These are phyloP conservation scores for Ethmia dodecea DNA, from an alignment of 2,888 invertebrate species.

Conservation along the genomic window DNA sequence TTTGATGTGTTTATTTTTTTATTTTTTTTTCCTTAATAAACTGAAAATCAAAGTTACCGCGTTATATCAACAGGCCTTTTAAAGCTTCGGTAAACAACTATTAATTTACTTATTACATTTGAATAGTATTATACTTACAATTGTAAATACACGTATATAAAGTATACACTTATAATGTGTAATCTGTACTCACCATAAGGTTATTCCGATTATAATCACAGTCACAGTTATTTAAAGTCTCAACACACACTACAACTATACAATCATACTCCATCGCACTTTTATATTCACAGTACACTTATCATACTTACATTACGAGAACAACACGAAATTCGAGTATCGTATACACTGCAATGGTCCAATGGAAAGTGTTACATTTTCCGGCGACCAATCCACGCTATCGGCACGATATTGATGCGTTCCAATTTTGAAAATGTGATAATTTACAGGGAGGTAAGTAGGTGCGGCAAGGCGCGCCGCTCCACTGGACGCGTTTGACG, in stretches of 20 bases:
- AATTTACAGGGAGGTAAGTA: conserved; percentile 12
- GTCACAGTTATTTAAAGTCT: conserved; percentile 32
- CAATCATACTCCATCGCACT: conserved; percentile 44
- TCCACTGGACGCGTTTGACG: conserved; percentile 55
- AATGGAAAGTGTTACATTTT: too few species aligned
- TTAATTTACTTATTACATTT: too few species aligned
- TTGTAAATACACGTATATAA: not conserved
- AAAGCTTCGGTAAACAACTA: too few species aligned
- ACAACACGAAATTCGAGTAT: conserved; percentile 23
- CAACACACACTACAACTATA: conserved; percentile 38
- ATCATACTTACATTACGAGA: conserved; percentile 21
- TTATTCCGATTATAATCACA: conserved; percentile 40
- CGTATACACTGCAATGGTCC: conserved; percentile 32
- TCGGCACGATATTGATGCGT: too few species aligned
- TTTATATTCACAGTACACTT: conserved; percentile 31
- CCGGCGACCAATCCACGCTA: too few species aligned
- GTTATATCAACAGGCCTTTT: too few species aligned
- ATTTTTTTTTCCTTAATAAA: too few species aligned
- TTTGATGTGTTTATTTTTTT: too few species aligned
- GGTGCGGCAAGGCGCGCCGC: conserved; percentile 49
- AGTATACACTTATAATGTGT: not conserved
- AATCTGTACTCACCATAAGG: conserved; percentile 45
- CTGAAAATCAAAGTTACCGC: too few species aligned
- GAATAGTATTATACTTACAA: too few species aligned
- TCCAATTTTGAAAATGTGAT: conserved; percentile 25